phyloP scores from a whole-genome alignment of 2,113 vertebrate genomes.

The Rostratula benghalensis region DNA sequence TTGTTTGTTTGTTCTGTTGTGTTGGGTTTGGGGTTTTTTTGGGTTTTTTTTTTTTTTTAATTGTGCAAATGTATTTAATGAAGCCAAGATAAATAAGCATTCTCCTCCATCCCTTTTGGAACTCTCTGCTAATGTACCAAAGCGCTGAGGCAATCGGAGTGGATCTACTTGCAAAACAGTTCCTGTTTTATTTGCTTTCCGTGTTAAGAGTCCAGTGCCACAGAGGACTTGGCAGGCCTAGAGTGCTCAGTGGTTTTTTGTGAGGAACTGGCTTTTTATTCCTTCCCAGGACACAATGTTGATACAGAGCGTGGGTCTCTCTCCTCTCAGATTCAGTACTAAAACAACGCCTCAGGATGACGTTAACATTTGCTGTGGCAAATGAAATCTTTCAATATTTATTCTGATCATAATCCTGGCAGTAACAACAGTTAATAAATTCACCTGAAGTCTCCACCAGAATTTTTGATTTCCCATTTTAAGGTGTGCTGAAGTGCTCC shows the following conservation, averaged over 20 bases:
- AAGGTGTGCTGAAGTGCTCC: conserved; percentile 15
- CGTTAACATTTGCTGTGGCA: conserved; percentile 10
- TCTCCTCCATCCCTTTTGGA: conserved; percentile 6
- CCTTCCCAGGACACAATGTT: neutral
- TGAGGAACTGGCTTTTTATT: conserved; percentile 9
- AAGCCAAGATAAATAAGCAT: conserved; percentile 10
- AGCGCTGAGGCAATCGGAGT: conserved; percentile 16
- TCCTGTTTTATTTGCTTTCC: conserved; percentile 28
- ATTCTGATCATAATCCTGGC: conserved; percentile 43
- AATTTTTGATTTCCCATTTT: conserved; percentile 33
- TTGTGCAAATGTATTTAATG: neutral
- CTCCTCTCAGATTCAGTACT: neutral
- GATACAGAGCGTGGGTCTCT: neutral
- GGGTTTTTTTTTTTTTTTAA: neutral
- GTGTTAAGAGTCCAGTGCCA: neutral
- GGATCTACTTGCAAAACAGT: conserved; percentile 5
- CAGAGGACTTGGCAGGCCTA: conserved; percentile 14
- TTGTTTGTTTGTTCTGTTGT: neutral
- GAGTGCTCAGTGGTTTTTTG: neutral
- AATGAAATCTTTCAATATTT: conserved; percentile 35
- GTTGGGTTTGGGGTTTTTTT: too few relatives aligned
- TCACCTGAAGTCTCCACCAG: conserved; percentile 41
- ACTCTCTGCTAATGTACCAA: neutral
- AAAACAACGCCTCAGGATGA: conserved; percentile 26
- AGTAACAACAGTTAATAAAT: conserved; percentile 52